Percentiles rank a stretch among this genome's conserved stretches.
Conservation (phyloP, 2,797 vertebrate species). For the Micrastur ruficollis region DNA sequence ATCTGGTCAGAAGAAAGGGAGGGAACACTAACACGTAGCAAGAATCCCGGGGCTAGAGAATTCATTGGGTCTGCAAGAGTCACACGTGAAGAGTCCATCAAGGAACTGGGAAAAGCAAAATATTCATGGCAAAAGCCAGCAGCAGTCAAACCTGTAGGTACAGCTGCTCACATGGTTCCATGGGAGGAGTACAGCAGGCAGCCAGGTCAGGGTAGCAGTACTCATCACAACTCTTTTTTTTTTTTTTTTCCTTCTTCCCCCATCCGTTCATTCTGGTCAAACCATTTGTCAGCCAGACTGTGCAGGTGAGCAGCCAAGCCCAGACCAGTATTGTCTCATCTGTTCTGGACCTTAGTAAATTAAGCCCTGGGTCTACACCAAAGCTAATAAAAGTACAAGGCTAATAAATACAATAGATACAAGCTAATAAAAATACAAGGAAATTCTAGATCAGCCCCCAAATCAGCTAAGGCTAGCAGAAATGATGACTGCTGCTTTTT, state of each 20-base stretch:
- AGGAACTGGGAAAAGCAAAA: not conserved
- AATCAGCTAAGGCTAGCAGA: not conserved
- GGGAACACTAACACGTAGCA: not conserved
- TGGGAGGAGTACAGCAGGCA: not conserved
- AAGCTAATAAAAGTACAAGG: not conserved
- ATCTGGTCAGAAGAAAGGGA: not conserved
- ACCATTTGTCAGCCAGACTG: not conserved
- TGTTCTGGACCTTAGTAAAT: not conserved
- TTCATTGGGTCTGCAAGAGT: not conserved
- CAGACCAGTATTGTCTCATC: not conserved
- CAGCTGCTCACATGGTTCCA: not conserved
- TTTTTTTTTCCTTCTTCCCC: too few species aligned
- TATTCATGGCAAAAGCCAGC: not conserved
- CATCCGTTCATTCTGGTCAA: not conserved
- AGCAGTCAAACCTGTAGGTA: not conserved
- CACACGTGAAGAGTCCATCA: not conserved
- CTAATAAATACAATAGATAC: too few species aligned
- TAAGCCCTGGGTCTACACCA: not conserved
- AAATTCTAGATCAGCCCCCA: not conserved
- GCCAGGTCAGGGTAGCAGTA: not conserved
- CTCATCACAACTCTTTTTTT: not conserved
- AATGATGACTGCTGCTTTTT: not conserved
- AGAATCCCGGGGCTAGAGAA: not conserved
- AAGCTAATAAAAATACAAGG: not conserved
- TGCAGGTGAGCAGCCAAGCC: not conserved